Evolutionary conservation across 2,888 invertebrate species (phyloP).

Genomic region (Clostera curtula): DNA sequence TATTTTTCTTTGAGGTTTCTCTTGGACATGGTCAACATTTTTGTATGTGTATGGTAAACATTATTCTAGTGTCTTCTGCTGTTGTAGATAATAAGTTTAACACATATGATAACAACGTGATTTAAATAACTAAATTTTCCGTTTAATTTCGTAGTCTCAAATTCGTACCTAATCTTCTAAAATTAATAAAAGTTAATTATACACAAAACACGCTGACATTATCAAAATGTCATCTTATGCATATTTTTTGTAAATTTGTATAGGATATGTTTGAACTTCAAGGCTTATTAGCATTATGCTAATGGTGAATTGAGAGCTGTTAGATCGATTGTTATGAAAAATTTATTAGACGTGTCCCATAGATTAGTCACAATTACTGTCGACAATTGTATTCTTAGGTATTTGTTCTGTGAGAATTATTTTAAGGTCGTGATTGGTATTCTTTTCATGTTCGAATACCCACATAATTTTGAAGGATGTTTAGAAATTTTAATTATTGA

Average conservation of each 20-base stretch:
- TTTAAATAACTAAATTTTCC: no score
- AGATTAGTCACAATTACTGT: slow-evolving; percentile 30
- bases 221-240: slow-evolving; percentile 1
- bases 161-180: neutral
- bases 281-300: slow-evolving; percentile 22
- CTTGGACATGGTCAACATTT: slow-evolving; percentile 22
- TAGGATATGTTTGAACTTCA: no score
- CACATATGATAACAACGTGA: no score
- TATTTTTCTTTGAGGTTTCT: slow-evolving; percentile 26
- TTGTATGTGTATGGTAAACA: slow-evolving; percentile 22
- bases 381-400: slow-evolving; percentile 16
- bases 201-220: neutral
- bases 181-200: neutral
- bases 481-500: no score
- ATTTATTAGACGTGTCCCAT: slow-evolving; percentile 18
- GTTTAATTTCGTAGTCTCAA: no score
- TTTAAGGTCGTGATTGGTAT: slow-evolving; percentile 3
- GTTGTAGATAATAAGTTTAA: no score
- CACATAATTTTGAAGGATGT: no score
- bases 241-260: neutral
- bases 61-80: slow-evolving; percentile 4
- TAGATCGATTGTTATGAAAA: slow-evolving; percentile 19
- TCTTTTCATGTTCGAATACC: neutral
- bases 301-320: slow-evolving; percentile 11
- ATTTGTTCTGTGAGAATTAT: slow-evolving; percentile 10